Percentiles rank a stretch among this genome's conserved stretches.
These are phyloP conservation scores for Macropis europaea DNA, from an alignment of 2,888 invertebrate genomes.

Conservation along the genomic window DNA sequence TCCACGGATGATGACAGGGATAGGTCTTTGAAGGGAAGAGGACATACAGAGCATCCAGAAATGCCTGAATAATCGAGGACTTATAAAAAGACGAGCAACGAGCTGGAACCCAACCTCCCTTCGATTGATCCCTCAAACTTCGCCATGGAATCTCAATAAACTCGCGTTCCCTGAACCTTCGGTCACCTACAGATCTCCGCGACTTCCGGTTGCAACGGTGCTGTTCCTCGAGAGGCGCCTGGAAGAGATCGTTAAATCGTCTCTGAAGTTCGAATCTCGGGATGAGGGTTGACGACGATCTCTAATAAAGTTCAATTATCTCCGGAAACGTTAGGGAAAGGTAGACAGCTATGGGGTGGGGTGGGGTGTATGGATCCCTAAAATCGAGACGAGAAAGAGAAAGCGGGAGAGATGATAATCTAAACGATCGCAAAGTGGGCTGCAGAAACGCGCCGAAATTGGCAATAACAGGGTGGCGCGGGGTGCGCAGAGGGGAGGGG, in stretches of 20 bases:
- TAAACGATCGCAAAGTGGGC: constrained; percentile 78
- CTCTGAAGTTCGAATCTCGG: constrained; percentile 50
- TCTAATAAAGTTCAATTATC: constrained; percentile 70
- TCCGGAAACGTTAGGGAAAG: constrained; percentile 57
- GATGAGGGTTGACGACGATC: constrained; percentile 58
- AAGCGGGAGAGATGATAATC: constrained; percentile 75
- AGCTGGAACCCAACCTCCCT: too few species aligned
- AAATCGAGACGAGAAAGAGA: constrained; percentile 59
- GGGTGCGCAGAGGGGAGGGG: constrained; percentile 20
- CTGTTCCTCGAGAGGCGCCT: constrained; percentile 10
- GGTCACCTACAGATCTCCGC: constrained; percentile 68
- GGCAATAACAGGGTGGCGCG: constrained; percentile 73
- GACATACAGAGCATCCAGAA: too few species aligned
- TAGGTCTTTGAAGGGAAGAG: too few species aligned
- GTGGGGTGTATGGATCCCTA: constrained; percentile 22
- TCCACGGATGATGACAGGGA: too few species aligned
- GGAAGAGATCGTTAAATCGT: constrained; percentile 35
- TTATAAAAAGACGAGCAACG: too few species aligned
- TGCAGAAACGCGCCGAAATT: constrained; percentile 76
- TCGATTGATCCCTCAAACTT: constrained; percentile 77
- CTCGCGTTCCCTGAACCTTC: constrained; percentile 27
- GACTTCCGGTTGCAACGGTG: not conserved
- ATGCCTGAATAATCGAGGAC: too few species aligned
- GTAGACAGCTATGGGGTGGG: constrained; percentile 10
- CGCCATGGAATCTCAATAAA: constrained; percentile 74